Evolutionary conservation across 2,797 vertebrate species (phyloP), one percentile per base, ranked within the genome.

Genomic region (Sebastes hubbsi): DNA sequence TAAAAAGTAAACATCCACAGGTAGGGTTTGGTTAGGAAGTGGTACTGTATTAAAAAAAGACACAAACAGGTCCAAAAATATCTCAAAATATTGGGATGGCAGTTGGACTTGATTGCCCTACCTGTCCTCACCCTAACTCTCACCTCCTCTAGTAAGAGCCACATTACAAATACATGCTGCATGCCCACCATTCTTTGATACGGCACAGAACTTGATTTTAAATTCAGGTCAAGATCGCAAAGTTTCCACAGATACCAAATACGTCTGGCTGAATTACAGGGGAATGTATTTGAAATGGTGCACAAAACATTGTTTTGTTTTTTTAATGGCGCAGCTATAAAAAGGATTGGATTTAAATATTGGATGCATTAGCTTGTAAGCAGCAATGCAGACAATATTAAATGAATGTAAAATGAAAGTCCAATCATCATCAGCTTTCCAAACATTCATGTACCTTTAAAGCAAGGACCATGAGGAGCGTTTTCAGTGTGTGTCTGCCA

Each of bases 81-180:
- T 67, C 24, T 3, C 13, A n/a, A 34, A 16, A 49, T 9, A 25
- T 16, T 3, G 12, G 2, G 8, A 2, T 38, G 13, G 5, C 9
- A 6, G 59, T 8, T 36, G 14, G 29, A 73, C 60, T 75, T 18
- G 46, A 49, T 46, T 16, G 59, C 14, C n/a, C 20, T 7, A 3
- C 16, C 22, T 25, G 1, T 52, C 36, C 52, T 52, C 32, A 27
- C 14, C 55, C 22, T 1, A 29, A 13, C 11, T 24, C 63, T 54
- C 73, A 69, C 60, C 84, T 66, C 10, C 18, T 52, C 16, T 32
- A 22, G 67, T n/a, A 6, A 58, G 30, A 64, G 46, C 60, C 38
- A 18, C 60, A 72, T 75, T 67, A 77, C 69, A 74, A 62, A 82
- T 86, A 66, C 70, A 75, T 13, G 20, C 10, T 7, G 63, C 73